Evolutionary conservation across 2,888 invertebrate species (phyloP).

Genomic region (Autographa gamma): DNA sequence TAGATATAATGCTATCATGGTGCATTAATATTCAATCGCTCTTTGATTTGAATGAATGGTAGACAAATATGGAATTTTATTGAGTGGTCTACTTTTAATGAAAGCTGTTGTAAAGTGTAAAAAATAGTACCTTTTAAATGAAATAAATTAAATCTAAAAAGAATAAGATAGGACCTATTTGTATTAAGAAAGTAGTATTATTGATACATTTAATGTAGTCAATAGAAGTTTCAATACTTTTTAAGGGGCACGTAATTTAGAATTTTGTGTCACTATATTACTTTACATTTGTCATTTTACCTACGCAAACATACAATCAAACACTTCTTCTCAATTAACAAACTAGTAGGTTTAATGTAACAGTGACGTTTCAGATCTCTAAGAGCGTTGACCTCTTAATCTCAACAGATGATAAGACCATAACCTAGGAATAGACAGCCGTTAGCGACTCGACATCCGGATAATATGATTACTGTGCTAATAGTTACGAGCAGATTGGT

Average conservation of each 20-base stretch:
- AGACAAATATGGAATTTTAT: slow-evolving; percentile 2
- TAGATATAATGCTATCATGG: slow-evolving; percentile 20
- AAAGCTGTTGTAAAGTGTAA: too few relatives aligned
- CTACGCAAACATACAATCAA: background rate
- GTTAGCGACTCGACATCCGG: background rate
- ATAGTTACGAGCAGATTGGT: background rate
- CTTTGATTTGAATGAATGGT: slow-evolving; percentile 33
- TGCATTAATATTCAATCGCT: slow-evolving; percentile 24
- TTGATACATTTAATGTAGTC: too few relatives aligned
- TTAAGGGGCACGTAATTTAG: too few relatives aligned
- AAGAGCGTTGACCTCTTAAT: background rate
- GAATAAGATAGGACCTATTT: too few relatives aligned
- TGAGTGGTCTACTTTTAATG: too few relatives aligned
- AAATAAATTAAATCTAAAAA: too few relatives aligned
- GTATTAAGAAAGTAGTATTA: too few relatives aligned
- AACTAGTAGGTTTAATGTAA: background rate
- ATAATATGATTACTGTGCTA: background rate
- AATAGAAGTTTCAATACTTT: too few relatives aligned
- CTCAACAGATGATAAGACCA: background rate
- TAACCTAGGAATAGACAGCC: background rate
- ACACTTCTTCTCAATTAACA: background rate
- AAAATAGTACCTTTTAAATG: too few relatives aligned
- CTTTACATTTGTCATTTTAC: too few relatives aligned
- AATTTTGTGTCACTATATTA: too few relatives aligned
- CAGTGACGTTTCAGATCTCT: background rate